A percentile compares a stretch with the other conserved stretches of the same genome.
Conservation (phyloP, 2,888 invertebrate genomes). For the Dichetophora obliterata region DNA sequence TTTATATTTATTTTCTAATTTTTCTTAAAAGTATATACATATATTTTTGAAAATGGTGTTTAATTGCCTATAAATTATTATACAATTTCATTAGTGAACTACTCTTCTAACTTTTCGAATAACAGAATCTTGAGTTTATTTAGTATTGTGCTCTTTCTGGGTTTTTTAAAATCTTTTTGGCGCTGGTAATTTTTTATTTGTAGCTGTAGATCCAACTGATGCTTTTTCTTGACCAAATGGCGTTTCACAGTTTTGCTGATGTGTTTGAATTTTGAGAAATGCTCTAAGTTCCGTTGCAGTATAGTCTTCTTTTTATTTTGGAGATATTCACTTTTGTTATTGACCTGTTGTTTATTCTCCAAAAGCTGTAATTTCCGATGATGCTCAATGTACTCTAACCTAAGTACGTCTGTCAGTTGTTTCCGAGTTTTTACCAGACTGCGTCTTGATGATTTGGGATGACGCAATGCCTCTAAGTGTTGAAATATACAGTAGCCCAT, state of each 20-base stretch:
- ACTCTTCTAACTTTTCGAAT: too few species aligned
- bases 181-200: not conserved
- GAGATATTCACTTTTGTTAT: too few species aligned
- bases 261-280: not conserved
- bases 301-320: not conserved
- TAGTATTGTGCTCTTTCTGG: not conserved
- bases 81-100: too few species aligned
- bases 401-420: slow-evolving; percentile 1
- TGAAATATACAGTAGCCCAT: slow-evolving; percentile 10
- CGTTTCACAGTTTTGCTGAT: not conserved
- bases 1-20: too few species aligned
- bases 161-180: not conserved
- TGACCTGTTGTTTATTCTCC: not conserved
- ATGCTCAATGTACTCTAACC: not conserved
- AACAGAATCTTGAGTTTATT: too few species aligned
- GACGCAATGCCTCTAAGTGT: not conserved
- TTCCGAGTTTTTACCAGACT: not conserved
- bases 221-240: not conserved
- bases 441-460: not conserved
- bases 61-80: too few species aligned
- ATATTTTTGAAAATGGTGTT: too few species aligned
- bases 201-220: too few species aligned
- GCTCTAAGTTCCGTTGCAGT: not conserved
- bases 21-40: too few species aligned
- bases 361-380: not conserved